phyloP scores from a whole-genome alignment of 1,140 invertebrate genomes.

The Papilio glaucus region DNA sequence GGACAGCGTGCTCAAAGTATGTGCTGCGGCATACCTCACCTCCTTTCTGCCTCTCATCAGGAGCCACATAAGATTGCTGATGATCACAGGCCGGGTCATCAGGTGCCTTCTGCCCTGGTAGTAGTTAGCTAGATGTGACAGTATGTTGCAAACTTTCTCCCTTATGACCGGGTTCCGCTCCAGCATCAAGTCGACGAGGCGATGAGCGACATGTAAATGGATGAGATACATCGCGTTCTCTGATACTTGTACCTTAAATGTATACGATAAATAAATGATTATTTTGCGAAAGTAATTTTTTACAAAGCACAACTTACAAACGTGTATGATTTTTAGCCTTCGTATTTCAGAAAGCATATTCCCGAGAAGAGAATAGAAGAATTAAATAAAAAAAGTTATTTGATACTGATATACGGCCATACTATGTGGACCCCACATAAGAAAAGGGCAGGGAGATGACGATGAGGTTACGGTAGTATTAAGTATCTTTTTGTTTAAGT shows the following conservation, averaged over 20 bases:
- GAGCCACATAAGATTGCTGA: constrained; percentile 64
- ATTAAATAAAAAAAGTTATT: too few relatives aligned
- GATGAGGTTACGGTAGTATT: too few relatives aligned
- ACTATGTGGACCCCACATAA: too few relatives aligned
- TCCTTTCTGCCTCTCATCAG: constrained; percentile 67
- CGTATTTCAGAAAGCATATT: too few relatives aligned
- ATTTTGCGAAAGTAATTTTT: not conserved
- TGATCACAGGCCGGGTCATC: constrained; percentile 52
- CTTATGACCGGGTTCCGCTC: constrained; percentile 59
- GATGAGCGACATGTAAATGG: constrained; percentile 61
- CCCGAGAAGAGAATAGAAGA: too few relatives aligned
- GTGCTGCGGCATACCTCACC: constrained; percentile 67
- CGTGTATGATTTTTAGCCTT: too few relatives aligned
- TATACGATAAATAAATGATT: constrained; percentile 1
- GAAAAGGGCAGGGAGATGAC: too few relatives aligned
- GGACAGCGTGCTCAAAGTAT: constrained; percentile 58
- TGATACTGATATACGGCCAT: too few relatives aligned
- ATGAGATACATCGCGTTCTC: constrained; percentile 73
- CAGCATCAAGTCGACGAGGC: constrained; percentile 65
- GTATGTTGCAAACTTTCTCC: constrained; percentile 69
- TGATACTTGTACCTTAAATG: constrained; percentile 71
- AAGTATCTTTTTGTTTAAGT: too few relatives aligned
- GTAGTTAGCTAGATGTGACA: constrained; percentile 63
- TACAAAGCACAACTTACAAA: too few relatives aligned
- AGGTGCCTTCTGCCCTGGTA: constrained; percentile 66